Evolutionary conservation across 2,797 vertebrate species (phyloP).

Genomic region (Myioborus melanocephalus): DNA sequence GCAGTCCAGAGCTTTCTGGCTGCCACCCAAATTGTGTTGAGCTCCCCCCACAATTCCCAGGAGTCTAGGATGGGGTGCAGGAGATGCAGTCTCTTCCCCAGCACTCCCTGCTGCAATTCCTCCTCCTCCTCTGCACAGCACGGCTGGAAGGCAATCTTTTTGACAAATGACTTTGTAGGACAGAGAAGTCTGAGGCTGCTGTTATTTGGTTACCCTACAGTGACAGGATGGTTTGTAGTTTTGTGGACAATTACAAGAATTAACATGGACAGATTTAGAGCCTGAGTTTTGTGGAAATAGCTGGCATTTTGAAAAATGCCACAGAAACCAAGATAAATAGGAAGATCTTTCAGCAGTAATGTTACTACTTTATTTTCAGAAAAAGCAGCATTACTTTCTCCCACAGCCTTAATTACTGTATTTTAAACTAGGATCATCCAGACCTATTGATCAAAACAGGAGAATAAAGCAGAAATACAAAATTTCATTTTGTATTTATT

Average conservation of each 20-base stretch:
- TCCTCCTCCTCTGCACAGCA: fast-evolving
- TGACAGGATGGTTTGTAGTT: neutral
- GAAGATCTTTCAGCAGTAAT: neutral
- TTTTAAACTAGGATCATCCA: neutral
- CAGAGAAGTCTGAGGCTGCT: neutral
- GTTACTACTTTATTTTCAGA: neutral
- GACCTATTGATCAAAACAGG: neutral
- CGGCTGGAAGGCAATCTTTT: neutral
- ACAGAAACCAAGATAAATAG: conserved; percentile 1
- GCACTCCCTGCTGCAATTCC: neutral
- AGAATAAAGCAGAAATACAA: neutral
- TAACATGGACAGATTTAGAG: conserved; percentile 36
- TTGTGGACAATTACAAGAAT: neutral
- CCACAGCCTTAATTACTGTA: neutral
- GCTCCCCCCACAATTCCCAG: fast-evolving
- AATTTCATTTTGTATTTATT: neutral
- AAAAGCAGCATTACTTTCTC: neutral
- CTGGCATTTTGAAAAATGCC: neutral
- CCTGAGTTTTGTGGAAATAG: neutral
- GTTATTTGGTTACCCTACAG: conserved; percentile 11
- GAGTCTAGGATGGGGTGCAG: neutral
- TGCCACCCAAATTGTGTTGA: fast-evolving
- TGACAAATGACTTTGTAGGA: conserved; percentile 34
- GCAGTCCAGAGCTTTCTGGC: neutral
- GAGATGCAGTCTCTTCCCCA: neutral